phyloP scores from a whole-genome alignment of 2,113 vertebrate species.

The Rhinoderma darwinii region DNA sequence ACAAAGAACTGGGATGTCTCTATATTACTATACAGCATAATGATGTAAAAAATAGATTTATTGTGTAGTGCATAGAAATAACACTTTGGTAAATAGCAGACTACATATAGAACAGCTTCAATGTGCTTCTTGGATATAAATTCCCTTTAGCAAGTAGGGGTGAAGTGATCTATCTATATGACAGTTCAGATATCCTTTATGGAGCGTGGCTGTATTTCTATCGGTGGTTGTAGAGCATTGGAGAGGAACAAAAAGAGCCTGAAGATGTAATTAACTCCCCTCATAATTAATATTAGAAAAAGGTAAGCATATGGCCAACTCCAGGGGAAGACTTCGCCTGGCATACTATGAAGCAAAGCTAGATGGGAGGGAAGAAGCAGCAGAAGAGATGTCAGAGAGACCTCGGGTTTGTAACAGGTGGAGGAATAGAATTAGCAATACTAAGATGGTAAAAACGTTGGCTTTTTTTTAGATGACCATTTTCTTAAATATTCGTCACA shows the following conservation, averaged over 20 bases:
- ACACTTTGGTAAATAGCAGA: background rate
- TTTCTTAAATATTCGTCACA: no score
- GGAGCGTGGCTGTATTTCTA: slow-evolving; percentile 32
- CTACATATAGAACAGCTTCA: background rate
- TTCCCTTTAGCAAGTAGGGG: background rate
- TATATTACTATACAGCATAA: background rate
- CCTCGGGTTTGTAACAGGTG: background rate
- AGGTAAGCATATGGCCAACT: slow-evolving; percentile 54
- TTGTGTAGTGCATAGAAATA: background rate
- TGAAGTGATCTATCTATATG: slow-evolving; percentile 28
- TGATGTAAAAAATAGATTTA: background rate
- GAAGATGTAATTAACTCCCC: slow-evolving; percentile 49
- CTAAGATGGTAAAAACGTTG: no score
- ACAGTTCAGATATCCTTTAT: slow-evolving; percentile 33
- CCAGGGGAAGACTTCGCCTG: slow-evolving; percentile 20
- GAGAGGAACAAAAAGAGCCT: slow-evolving; percentile 50
- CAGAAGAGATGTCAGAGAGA: background rate
- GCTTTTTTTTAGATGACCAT: no score
- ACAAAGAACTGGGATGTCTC: background rate
- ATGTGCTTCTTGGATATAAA: background rate
- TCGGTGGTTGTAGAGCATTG: slow-evolving; percentile 39
- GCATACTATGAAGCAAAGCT: slow-evolving; percentile 15
- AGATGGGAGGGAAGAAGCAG: slow-evolving; percentile 52
- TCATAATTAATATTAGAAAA: slow-evolving; percentile 57
- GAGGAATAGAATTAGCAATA: background rate